A percentile compares a stretch with the other conserved stretches of the same genome.
Evolutionary conservation across 1,140 invertebrate genomes (phyloP).

Genomic region (Cydia pomonella): DNA sequence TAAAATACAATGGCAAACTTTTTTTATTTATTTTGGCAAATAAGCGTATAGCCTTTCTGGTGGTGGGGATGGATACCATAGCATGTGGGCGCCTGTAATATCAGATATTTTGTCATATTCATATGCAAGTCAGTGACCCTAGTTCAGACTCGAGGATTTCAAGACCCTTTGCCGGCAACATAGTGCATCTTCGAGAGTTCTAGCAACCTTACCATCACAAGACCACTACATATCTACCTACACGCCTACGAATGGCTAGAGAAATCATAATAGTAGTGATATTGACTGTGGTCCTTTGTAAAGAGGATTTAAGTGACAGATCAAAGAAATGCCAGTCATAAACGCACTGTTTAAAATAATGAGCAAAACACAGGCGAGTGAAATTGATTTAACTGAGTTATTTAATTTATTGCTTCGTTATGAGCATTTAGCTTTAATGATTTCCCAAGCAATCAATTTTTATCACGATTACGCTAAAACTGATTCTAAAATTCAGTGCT

Average conservation of each 20-base stretch:
- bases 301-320: not conserved
- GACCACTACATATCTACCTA: not conserved
- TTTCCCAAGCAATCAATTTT: constrained; percentile 24
- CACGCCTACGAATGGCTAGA: not conserved
- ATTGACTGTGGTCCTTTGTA: not conserved
- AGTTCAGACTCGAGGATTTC: too few relatives aligned
- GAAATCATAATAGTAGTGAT: not conserved
- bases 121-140: too few relatives aligned
- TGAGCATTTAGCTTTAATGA: not conserved
- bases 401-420: not conserved
- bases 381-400: constrained; percentile 19
- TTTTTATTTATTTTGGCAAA: not conserved
- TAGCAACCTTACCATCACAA: too few relatives aligned
- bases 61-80: not conserved
- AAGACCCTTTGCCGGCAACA: too few relatives aligned
- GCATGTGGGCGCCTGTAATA: not conserved
- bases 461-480: constrained; percentile 26
- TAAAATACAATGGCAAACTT: not conserved
- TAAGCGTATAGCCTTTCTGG: not conserved
- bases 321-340: not conserved
- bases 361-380: not conserved
- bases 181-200: too few relatives aligned
- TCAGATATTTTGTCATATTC: not conserved
- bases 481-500: constrained; percentile 17
- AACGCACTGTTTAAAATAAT: constrained; percentile 10